Evolutionary conservation across 2,888 invertebrate genomes (phyloP).

Genomic region (Catocala fraxini): DNA sequence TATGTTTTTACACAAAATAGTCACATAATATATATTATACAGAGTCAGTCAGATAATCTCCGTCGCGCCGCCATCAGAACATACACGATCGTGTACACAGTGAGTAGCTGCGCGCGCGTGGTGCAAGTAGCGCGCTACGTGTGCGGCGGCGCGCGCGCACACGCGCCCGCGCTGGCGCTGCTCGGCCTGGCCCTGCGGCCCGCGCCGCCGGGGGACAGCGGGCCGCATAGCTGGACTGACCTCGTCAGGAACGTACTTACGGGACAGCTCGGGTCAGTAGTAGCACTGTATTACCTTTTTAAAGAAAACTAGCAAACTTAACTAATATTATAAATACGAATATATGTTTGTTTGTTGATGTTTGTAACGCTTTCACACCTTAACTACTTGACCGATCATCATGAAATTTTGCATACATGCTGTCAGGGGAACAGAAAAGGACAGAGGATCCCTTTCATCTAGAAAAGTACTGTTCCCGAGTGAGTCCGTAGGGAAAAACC

Average conservation of each 20-base stretch:
- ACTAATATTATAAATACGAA: too few species aligned
- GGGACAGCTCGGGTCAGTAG: constrained; percentile 80
- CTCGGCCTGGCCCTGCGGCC: constrained; percentile 89
- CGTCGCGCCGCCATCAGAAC: constrained; percentile 75
- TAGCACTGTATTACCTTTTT: too few species aligned
- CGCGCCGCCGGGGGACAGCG: constrained; percentile 72
- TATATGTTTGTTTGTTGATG: too few species aligned
- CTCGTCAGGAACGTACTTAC: constrained; percentile 62
- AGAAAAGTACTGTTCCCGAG: too few species aligned
- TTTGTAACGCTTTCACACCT: too few species aligned
- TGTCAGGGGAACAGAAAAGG: too few species aligned
- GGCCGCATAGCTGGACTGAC: constrained; percentile 66
- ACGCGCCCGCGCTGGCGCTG: constrained; percentile 80
- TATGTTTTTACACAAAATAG: too few species aligned
- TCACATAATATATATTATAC: not conserved
- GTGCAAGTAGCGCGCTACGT: constrained; percentile 89
- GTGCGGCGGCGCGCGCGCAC: constrained; percentile 80
- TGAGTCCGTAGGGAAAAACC: too few species aligned
- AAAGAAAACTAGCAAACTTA: too few species aligned
- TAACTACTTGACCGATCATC: too few species aligned
- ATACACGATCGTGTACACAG: constrained; percentile 80
- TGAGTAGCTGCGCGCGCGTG: constrained; percentile 76
- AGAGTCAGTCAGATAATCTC: constrained; percentile 12
- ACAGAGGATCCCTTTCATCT: too few species aligned
- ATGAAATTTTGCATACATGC: too few species aligned